Base-by-base conservation (phyloP, 2,888 invertebrate species). In the Leptinotarsa peninsularis region DNA sequence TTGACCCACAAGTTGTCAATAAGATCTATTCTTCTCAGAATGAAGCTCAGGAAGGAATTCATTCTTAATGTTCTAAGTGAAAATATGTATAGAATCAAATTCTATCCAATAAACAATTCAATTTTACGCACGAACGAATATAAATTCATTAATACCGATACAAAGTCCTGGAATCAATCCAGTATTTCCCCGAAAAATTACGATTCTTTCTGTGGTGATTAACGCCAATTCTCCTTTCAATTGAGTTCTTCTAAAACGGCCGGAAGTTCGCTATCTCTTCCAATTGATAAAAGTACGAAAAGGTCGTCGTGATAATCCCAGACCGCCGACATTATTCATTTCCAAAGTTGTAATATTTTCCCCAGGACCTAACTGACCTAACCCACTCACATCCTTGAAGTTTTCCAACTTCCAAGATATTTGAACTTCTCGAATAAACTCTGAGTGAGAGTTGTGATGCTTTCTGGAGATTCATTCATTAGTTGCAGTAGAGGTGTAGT, bases 331-430 rank as follows among this genome's bases (percentile, higher is more conserved):
- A 75, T 79, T 79, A 79, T 79, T 79, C 79, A 79, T 79, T 79
- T 79, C 75, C 75, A 73, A 79, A 77, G 76, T 77, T 79, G 76
- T 79, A 75, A 79, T 79, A 79, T 80, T 80, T 77, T 77, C 76
- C 73, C 75, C 77, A 72, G 71, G 73, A 70, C 58, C 71, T 72
- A 68, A 80, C 84, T 83, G 85, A 85, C 84, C 85, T 85, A 82
- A 80, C 84, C 79, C 81, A 83, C 81, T 82, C 83, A 78, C 77
- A 82, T 81, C 80, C 80, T 81, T 76, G 81, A 79, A 81, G 77
- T 81, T 82, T 82, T 81, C 80, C 77, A 81, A 81, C 79, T 82
- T 82, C 74, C 76, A 72, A 79, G 78, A 80, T 78, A 78, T 80
- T 81, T 79, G 77, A 81, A 81, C 81, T 80, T 75, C 72, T 74